Percentiles rank a stretch among this genome's conserved stretches.
phyloP scores from a whole-genome alignment of 1,140 invertebrate species.

The Pissodes strobi region DNA sequence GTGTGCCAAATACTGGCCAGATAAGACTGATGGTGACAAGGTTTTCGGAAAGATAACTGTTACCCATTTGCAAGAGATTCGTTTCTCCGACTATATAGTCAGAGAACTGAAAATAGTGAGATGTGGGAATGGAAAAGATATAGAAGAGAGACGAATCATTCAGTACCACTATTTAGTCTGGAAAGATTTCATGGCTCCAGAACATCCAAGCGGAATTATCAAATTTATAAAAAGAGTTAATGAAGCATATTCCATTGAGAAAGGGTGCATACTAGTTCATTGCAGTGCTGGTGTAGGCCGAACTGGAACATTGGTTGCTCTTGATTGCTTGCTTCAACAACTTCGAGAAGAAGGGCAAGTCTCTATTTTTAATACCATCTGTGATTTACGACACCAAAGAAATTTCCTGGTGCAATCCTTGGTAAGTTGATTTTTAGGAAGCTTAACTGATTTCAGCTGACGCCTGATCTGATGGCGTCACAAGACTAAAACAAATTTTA shows the following conservation, averaged over 20 bases:
- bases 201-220: slow-evolving; percentile 87
- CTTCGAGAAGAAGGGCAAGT: slow-evolving; percentile 78
- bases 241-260: slow-evolving; percentile 81
- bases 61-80: slow-evolving; percentile 74
- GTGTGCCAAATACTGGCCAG: slow-evolving; percentile 93
- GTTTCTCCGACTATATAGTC: slow-evolving; percentile 81
- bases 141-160: slow-evolving; percentile 73
- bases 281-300: slow-evolving; percentile 91
- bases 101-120: slow-evolving; percentile 72
- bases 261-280: slow-evolving; percentile 86
- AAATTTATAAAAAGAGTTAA: slow-evolving; percentile 89
- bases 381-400: slow-evolving; percentile 83
- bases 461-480: too few species aligned
- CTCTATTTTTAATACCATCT: slow-evolving; percentile 88
- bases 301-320: slow-evolving; percentile 87
- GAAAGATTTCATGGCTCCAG: slow-evolving; percentile 94
- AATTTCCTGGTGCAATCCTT: slow-evolving; percentile 92
- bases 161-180: slow-evolving; percentile 95
- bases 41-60: slow-evolving; percentile 80
- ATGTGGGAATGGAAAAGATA: slow-evolving; percentile 60
- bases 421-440: slow-evolving; percentile 60
- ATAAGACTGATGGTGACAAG: slow-evolving; percentile 75
- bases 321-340: slow-evolving; percentile 87
- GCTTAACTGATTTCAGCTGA: background rate
- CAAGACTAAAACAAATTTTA: too few species aligned